phyloP scores from a whole-genome alignment of 2,888 invertebrate species.

The Oithona nana region DNA sequence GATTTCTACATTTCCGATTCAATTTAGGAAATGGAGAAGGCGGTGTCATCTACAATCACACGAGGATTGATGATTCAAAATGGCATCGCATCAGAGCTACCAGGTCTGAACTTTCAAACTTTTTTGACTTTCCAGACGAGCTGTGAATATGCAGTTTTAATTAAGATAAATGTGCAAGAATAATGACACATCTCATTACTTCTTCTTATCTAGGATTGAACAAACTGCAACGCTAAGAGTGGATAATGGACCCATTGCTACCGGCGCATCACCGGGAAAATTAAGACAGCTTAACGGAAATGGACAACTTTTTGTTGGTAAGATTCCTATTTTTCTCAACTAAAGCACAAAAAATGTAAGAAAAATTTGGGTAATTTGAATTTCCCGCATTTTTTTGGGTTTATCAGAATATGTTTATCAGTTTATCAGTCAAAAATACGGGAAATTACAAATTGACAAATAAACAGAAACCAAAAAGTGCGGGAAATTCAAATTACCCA shows the following conservation, averaged over 20 bases:
- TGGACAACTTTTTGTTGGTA: constrained; percentile 73
- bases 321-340: constrained; percentile 24
- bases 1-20: constrained; percentile 52
- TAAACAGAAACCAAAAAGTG: too few species aligned
- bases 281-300: constrained; percentile 65
- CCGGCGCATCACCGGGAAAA: constrained; percentile 62
- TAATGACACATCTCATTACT: background rate
- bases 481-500: too few species aligned
- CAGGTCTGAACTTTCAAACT: background rate
- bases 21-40: constrained; percentile 74
- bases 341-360: too few species aligned
- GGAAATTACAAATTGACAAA: too few species aligned
- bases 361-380: too few species aligned
- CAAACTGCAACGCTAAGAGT: constrained; percentile 69
- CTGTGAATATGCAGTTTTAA: too few species aligned
- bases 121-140: background rate
- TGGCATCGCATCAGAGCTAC: constrained; percentile 39
- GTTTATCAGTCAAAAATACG: too few species aligned
- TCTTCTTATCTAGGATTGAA: constrained; percentile 42
- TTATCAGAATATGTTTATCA: too few species aligned
- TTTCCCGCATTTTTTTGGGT: too few species aligned
- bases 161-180: too few species aligned
- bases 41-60: constrained; percentile 59
- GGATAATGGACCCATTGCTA: constrained; percentile 63
- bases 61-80: constrained; percentile 68